Evolutionary conservation across 2,797 vertebrate genomes (phyloP), one percentile per base, ranked within the genome.

Genomic region (Nyctibius grandis): DNA sequence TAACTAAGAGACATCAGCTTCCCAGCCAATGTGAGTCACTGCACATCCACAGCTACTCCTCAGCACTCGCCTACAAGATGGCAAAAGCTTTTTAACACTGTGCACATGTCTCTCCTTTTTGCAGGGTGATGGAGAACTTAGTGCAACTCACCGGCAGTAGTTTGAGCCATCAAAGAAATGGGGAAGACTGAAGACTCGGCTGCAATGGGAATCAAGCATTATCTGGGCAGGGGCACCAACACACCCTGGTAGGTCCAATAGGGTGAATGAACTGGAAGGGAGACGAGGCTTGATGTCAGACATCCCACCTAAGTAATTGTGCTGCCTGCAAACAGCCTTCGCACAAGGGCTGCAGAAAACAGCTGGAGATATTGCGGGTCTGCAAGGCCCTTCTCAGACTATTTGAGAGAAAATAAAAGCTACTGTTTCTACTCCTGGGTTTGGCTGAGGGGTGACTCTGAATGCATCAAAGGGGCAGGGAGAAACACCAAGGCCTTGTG

Each of bases 171-270:
- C 34, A 56, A 48, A 73, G 38, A 72, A 50, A 34, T 6, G 5
- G n/a, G 33, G 22, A 91, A 81, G 47, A 47, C 9, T 36, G 77
- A 61, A 82, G n/a, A n/a, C 11, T 51, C 3, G 1, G 18, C 59
- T 89, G n/a, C 40, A 38, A 34, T 29, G 44, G 28, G 22, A 89
- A 65, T 34, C 0, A 0, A 72, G 25, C 1, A 0, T 21, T 91
- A 7, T 10, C 9, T 15, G 15, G 28, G 19, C 33, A 68, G 42
- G 23, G 57, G 12, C 18, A 85, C 19, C 57, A 42, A 19, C 40
- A 40, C 11, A 31, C 4, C 44, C 9, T 61, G 54, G 13, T 5
- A 64, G 28, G 28, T 22, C 16, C 31, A 75, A 14, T 2, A 47
- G 15, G 34, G 28, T 0, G 6, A 64, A 78, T 12, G 16, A 94